Percentiles rank a stretch among this genome's conserved stretches.
phyloP scores from a whole-genome alignment of 2,888 invertebrate genomes.

The Aleiodes alternator region DNA sequence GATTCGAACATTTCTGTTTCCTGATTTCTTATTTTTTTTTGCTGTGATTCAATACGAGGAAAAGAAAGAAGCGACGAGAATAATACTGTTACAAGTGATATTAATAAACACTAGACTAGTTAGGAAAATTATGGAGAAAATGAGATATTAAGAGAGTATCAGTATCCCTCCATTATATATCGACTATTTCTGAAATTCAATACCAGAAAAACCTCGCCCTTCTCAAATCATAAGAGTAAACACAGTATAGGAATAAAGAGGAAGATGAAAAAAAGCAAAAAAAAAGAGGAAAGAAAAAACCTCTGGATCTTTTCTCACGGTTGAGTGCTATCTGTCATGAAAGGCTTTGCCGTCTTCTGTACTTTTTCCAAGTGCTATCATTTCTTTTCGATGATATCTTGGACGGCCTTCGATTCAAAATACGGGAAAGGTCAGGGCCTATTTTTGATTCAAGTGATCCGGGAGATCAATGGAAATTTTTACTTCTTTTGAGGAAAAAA shows the following conservation, averaged over 20 bases:
- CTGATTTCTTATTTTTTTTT: not conserved
- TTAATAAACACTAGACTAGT: not conserved
- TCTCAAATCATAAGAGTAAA: slow-evolving; percentile 19
- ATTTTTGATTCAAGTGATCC: not conserved
- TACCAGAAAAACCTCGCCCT: not conserved
- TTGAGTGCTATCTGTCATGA: slow-evolving; percentile 17
- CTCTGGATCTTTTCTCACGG: slow-evolving; percentile 14
- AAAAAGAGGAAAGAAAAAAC: not conserved
- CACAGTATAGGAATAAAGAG: not conserved
- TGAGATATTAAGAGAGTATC: slow-evolving; percentile 2
- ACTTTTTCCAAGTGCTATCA: slow-evolving; percentile 21
- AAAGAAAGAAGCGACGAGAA: not conserved
- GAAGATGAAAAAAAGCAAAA: no score
- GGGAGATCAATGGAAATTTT: not conserved
- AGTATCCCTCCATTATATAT: slow-evolving; percentile 24
- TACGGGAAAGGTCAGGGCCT: slow-evolving; percentile 13
- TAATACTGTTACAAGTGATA: not conserved
- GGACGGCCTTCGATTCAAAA: not conserved
- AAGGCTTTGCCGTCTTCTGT: slow-evolving; percentile 10
- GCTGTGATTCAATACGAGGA: not conserved
- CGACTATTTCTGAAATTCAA: slow-evolving; percentile 9
- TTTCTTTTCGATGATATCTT: slow-evolving; percentile 7
- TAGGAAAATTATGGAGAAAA: slow-evolving; percentile 19
- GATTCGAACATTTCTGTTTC: not conserved
- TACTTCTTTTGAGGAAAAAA: no score